Base-by-base conservation (phyloP, 2,888 invertebrate genomes). In the Volucella zonaria region DNA sequence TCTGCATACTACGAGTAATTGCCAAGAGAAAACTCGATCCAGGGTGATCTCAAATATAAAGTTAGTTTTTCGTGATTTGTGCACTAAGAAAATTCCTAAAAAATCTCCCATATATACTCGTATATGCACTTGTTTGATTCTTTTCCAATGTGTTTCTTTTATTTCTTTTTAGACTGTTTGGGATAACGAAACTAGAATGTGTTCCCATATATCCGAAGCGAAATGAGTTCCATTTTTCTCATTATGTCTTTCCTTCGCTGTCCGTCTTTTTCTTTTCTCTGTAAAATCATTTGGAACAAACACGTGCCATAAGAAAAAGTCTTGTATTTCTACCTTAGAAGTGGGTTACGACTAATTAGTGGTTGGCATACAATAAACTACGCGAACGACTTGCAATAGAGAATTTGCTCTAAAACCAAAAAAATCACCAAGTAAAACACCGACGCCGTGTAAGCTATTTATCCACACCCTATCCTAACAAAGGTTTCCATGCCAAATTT, bases 331-430 rank as follows among this genome's bases (percentile, higher is more conserved):
- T 76, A 67, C 52, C 40, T 51, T 54, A 52, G n/a, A 68, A 68
- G 59, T 76, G 52, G 76, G 76, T 76, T 76, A 76, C 52, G 52
- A 68, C 67, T 76, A 68, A 76, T 76, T 76, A 76, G 76, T 68
- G 52, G 23, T 76, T n/a, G 61, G 42, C 52, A 68, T 59, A 76
- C 68, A 76, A 68, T 61, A 56, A 40, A 52, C 76, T 23, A 23
- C 23, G 23, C 23, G 23, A 61, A 47, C 75, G 49, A 67, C 51
- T 67, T 58, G 62, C 62, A 38, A 18, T 74, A 64, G 64, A 11
- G 40, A 49, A 3, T 14, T 67, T 23, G 31, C 47, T 59, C 45
- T 45, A 14, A 58, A 64, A 58, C 43, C 11, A 56, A 74, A 52
- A 54, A 58, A 38, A 38, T 18, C 43, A 43, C 67, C 52, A 18